Conservation (phyloP, 2,888 invertebrate genomes). For the Heteromurus nitidus region DNA sequence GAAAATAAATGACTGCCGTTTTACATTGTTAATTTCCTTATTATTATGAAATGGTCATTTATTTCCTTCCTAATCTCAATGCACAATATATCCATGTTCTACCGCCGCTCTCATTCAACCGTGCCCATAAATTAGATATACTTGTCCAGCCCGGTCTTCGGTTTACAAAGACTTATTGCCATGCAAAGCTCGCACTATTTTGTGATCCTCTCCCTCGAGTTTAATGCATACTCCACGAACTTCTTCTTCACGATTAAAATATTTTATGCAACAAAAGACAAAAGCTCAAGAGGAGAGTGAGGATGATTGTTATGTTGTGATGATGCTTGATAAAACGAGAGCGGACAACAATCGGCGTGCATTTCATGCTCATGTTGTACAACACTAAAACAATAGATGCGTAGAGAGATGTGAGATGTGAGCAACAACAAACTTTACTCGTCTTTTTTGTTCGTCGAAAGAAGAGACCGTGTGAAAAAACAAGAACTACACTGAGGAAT, state of each 20-base stretch:
- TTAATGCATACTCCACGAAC: conserved; percentile 12
- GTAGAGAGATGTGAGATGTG: neutral
- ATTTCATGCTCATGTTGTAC: conserved; percentile 10
- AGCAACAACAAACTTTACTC: neutral
- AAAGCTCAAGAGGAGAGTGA: too few species aligned
- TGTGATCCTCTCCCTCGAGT: neutral
- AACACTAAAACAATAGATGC: conserved; percentile 21
- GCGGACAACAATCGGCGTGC: too few species aligned
- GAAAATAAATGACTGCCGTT: conserved; percentile 11
- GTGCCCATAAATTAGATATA: conserved; percentile 32
- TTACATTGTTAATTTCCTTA: conserved; percentile 14
- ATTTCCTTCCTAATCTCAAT: conserved; percentile 13
- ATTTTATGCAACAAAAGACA: too few species aligned
- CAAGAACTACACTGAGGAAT: conserved; percentile 1
- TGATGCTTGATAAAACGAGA: too few species aligned
- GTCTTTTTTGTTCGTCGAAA: too few species aligned
- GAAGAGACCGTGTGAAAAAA: conserved; percentile 28
- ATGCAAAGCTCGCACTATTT: conserved; percentile 1
- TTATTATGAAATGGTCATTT: conserved; percentile 20
- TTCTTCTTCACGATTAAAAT: neutral
- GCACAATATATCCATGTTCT: neutral
- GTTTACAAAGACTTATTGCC: too few species aligned
- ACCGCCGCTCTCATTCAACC: neutral
- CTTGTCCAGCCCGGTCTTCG: conserved; percentile 1
- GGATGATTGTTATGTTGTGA: too few species aligned